phyloP scores from a whole-genome alignment of 2,888 invertebrate species.

The Caenorhabditis imperialis region DNA sequence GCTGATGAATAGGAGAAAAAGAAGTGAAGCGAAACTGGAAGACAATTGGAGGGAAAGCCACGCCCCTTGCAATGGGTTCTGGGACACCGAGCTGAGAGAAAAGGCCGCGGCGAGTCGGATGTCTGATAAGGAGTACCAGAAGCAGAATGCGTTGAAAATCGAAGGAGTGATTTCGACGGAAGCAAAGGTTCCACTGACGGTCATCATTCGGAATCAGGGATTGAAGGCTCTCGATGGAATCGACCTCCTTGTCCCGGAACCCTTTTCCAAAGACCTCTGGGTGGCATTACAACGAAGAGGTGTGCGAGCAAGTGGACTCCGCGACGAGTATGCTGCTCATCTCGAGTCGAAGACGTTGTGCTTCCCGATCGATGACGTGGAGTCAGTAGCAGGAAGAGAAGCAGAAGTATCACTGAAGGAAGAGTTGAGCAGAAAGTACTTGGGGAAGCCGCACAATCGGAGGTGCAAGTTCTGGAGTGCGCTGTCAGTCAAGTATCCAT shows the following conservation, averaged over 20 bases:
- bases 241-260: slow-evolving; percentile 61
- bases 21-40: slow-evolving; percentile 30
- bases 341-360: slow-evolving; percentile 58
- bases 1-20: slow-evolving; percentile 1
- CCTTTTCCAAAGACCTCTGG: slow-evolving; percentile 70
- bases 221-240: slow-evolving; percentile 52
- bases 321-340: slow-evolving; percentile 66
- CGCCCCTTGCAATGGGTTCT: slow-evolving; percentile 14
- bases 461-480: slow-evolving; percentile 62
- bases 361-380: slow-evolving; percentile 66
- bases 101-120: slow-evolving; percentile 17
- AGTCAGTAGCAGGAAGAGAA: slow-evolving; percentile 53
- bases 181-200: slow-evolving; percentile 55
- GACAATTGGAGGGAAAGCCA: slow-evolving; percentile 1
- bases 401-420: slow-evolving; percentile 44
- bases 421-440: slow-evolving; percentile 51
- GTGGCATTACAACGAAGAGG: slow-evolving; percentile 66
- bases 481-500: slow-evolving; percentile 65
- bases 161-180: slow-evolving; percentile 46
- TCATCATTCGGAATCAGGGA: slow-evolving; percentile 53
- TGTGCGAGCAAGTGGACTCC: slow-evolving; percentile 68
- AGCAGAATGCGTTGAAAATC: slow-evolving; percentile 38
- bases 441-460: slow-evolving; percentile 64
- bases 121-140: slow-evolving; percentile 34
- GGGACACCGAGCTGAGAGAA: slow-evolving; percentile 28